phyloP scores from a whole-genome alignment of 2,113 vertebrate genomes.

The Stomatorhinus ivindoensis region DNA sequence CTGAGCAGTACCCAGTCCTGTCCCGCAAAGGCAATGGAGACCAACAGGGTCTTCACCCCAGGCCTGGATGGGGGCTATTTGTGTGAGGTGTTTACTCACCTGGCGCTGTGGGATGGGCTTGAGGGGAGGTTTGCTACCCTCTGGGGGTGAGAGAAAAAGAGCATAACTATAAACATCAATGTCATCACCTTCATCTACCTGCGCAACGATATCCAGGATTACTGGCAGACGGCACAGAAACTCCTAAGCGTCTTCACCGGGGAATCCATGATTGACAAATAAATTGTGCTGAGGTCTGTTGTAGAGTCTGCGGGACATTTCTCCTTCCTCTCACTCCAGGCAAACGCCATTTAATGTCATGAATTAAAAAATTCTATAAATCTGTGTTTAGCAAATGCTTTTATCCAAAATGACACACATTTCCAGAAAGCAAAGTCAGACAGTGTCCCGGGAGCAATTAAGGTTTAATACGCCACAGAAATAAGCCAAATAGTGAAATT shows the following conservation, averaged over 20 bases:
- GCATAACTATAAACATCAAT: not conserved
- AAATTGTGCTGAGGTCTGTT: not conserved
- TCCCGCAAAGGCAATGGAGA: not conserved
- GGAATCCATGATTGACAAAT: not conserved
- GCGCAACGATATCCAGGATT: not conserved
- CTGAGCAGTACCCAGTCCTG: not conserved
- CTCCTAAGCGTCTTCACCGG: not conserved
- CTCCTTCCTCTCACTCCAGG: too few species aligned
- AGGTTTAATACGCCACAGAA: not conserved
- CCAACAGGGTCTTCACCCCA: not conserved
- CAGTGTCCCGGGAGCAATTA: not conserved
- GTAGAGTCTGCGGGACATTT: not conserved
- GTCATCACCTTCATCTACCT: not conserved
- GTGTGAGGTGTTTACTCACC: slow-evolving; percentile 38
- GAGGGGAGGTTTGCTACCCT: slow-evolving; percentile 26
- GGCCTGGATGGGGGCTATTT: not conserved
- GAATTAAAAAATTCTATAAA: not conserved
- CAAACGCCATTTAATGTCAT: not conserved
- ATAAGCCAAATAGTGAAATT: not conserved
- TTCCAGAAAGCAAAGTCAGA: not conserved
- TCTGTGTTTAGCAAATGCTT: not conserved
- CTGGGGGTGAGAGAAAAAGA: slow-evolving; percentile 26
- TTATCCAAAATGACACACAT: not conserved
- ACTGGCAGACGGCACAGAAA: not conserved
- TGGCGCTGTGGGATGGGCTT: slow-evolving; percentile 38